A percentile compares a stretch with the other conserved stretches of the same genome.
These are phyloP conservation scores for Rhinopithecus roxellana DNA, from an alignment of 2,113 vertebrate species.

Conservation along the genomic window DNA sequence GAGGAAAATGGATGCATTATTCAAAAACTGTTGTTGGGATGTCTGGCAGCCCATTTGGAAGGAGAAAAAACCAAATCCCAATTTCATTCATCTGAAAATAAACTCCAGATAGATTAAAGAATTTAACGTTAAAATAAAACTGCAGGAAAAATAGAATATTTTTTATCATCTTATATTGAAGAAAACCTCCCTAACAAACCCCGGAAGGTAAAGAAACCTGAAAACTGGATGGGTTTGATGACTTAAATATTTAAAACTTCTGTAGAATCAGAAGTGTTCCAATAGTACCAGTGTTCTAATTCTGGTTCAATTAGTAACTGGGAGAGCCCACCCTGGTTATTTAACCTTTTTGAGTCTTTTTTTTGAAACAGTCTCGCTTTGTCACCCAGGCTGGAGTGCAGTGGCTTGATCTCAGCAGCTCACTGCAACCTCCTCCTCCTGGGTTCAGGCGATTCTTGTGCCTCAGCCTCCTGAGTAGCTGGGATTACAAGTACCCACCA, in stretches of 20 bases:
- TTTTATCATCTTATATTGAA: slow-evolving; percentile 12
- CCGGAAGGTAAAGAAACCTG: neutral
- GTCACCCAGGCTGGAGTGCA: too few species aligned
- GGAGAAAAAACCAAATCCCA: neutral
- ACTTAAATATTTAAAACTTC: neutral
- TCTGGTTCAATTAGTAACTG: neutral
- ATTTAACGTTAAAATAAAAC: slow-evolving; percentile 29
- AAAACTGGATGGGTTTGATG: neutral
- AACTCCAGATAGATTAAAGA: neutral
- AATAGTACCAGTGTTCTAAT: neutral
- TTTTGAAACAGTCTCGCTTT: too few species aligned
- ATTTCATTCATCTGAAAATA: slow-evolving; percentile 4
- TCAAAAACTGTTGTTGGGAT: neutral
- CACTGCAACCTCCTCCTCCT: too few species aligned
- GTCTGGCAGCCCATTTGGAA: neutral
- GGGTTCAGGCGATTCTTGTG: too few species aligned
- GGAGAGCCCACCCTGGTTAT: neutral
- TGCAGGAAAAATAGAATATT: slow-evolving; percentile 1
- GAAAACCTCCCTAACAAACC: neutral
- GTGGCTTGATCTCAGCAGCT: too few species aligned
- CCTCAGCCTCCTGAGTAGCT: too few species aligned
- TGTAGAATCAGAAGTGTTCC: neutral
- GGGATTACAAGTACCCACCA: too few species aligned
- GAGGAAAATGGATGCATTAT: neutral
- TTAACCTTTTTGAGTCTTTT: neutral